Conservation (phyloP, 1,140 invertebrate genomes). For the Steinernema feltiae region DNA sequence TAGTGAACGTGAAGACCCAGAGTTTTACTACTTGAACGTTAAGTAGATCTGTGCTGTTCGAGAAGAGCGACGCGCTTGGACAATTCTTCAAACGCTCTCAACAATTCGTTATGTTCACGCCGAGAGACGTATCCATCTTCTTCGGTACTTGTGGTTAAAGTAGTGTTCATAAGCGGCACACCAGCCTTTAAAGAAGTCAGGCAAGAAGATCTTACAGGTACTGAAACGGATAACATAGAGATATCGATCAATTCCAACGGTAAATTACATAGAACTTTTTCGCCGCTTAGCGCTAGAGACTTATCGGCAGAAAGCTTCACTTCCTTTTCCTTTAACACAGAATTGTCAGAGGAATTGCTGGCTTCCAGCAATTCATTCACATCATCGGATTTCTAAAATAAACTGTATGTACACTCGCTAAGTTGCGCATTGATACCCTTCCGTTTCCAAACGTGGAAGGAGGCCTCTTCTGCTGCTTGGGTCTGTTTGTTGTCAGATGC, state of each 20-base stretch:
- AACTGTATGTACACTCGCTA: not conserved
- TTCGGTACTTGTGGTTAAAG: not conserved
- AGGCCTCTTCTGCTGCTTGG: not conserved
- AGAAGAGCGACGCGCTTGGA: not conserved
- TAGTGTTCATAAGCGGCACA: not conserved
- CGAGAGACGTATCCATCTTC: not conserved
- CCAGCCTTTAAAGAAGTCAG: no score
- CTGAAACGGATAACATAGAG: no score
- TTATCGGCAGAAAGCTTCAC: not conserved
- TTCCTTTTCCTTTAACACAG: not conserved
- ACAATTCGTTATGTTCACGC: not conserved
- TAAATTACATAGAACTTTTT: no score
- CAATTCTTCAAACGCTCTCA: not conserved
- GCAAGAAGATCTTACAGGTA: no score
- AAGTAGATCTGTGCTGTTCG: not conserved
- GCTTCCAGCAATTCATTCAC: not conserved
- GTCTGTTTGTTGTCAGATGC: not conserved
- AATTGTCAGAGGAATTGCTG: not conserved
- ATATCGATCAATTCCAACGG: no score
- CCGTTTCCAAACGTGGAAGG: not conserved
- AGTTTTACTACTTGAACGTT: not conserved
- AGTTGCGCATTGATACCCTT: not conserved
- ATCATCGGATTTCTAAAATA: not conserved
- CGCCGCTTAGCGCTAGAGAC: not conserved
- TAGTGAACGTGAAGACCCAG: not conserved